Evolutionary conservation across 2,888 invertebrate genomes (phyloP).

Genomic region (Tinea semifulvella): DNA sequence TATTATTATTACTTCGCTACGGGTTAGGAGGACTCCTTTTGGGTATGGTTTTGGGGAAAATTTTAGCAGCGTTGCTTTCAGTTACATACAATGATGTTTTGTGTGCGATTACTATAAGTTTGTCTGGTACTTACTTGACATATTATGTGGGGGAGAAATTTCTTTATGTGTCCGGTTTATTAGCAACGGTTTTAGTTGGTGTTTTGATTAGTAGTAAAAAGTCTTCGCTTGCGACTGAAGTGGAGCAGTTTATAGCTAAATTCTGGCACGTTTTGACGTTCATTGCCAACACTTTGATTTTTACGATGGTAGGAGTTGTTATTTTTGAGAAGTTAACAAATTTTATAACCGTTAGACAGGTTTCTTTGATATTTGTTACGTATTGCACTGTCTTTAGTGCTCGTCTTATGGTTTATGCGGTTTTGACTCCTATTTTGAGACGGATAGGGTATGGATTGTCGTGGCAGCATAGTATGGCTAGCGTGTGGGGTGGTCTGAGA

Average conservation of each 20-base stretch:
- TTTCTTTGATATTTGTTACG: constrained; percentile 47
- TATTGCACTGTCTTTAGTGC: constrained; percentile 58
- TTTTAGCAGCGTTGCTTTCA: constrained; percentile 38
- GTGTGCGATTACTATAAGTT: constrained; percentile 43
- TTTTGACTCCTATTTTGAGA: constrained; percentile 59
- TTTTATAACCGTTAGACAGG: constrained; percentile 44
- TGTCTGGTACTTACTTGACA: constrained; percentile 45
- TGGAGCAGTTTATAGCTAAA: constrained; percentile 39
- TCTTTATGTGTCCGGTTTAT: constrained; percentile 48
- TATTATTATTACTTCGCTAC: constrained; percentile 39
- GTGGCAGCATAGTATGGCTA: constrained; percentile 65
- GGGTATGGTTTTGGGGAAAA: constrained; percentile 45
- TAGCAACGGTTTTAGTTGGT: constrained; percentile 45
- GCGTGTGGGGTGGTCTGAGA: constrained; percentile 70
- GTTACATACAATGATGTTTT: constrained; percentile 45
- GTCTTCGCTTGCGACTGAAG: constrained; percentile 45
- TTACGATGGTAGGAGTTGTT: constrained; percentile 69
- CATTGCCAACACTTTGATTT: constrained; percentile 63
- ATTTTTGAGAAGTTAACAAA: constrained; percentile 61
- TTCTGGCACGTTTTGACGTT: constrained; percentile 47
- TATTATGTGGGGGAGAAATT: constrained; percentile 54
- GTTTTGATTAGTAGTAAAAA: constrained; percentile 44
- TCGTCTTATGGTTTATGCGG: constrained; percentile 50
- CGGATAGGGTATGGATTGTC: constrained; percentile 66
- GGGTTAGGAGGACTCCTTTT: constrained; percentile 45